Evolutionary conservation across 2,113 vertebrate genomes (phyloP), one percentile per base, ranked within the genome.

Genomic region (Hypocryptadius cinnamomeus): DNA sequence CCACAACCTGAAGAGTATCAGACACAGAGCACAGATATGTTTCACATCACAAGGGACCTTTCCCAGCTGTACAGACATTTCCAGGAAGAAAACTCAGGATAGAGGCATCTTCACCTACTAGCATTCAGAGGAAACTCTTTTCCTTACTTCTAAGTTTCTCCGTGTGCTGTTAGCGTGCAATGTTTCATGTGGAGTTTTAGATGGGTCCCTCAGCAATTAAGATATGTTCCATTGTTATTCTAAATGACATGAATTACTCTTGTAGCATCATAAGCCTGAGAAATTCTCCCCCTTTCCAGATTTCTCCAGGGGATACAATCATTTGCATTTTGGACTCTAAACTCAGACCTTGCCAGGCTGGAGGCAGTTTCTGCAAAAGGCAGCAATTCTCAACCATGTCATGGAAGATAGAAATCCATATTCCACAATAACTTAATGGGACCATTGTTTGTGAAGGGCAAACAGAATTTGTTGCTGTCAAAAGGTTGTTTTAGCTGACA

Each of bases 1-100:
- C 44, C 59, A 13, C 39, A 11, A 10, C 0, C 0, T 15, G 16
- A 44, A 71, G 39, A 50, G 60, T 16, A 66, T 35, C 81, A 77
- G 70, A 31, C 19, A 18, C 12, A 25, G 2, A 28, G 48, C 51
- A 71, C 22, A 61, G 30, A 15, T 14, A 3, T 0, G 3, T 57
- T 65, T 35, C 53, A 24, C 15, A 23, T 28, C 5, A 2, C 50
- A 22, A 56, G 47, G 1, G 1, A 59, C 27, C 23, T 39, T 74
- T 59, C 50, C 64, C 50, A 85, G 23, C 17, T 54, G 9, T 30
- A 42, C 30, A 78, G 51, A 25, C 5, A 6, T 27, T 65, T 66
- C 33, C 61, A 81, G 31, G 21, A 57, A 53, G 40, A 68, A 86
- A 89, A 68, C 11, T 13, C 30, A 9, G 37, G 40, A 37, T 7